These are phyloP conservation scores for Hafferia zeledoni DNA, from an alignment of 2,797 vertebrate species.

Conservation along the genomic window DNA sequence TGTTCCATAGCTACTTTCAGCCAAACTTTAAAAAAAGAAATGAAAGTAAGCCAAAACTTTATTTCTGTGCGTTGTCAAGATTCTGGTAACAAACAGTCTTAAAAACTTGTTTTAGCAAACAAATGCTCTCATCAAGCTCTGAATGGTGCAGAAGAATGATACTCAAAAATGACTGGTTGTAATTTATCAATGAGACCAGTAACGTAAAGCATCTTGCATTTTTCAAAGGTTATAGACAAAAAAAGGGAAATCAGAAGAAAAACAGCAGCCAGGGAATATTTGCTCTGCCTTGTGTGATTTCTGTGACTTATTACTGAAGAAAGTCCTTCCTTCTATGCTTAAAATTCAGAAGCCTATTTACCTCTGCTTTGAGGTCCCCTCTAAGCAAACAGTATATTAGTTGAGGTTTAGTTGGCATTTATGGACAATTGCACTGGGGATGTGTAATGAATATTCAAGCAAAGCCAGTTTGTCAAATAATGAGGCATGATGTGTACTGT, in stretches of 20 bases:
- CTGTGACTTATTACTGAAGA: neutral
- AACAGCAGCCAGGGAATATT: neutral
- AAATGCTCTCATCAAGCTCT: neutral
- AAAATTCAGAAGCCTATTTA: neutral
- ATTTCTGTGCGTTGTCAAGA: neutral
- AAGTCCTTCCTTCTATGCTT: neutral
- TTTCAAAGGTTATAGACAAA: neutral
- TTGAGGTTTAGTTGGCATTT: slow-evolving; percentile 32
- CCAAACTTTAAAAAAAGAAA: neutral
- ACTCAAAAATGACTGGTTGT: neutral
- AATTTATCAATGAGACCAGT: neutral
- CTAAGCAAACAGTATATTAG: neutral
- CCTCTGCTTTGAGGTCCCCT: neutral
- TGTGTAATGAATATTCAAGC: neutral
- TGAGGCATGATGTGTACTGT: neutral
- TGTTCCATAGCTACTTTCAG: neutral
- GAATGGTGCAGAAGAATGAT: neutral
- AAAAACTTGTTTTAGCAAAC: neutral
- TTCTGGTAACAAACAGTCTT: neutral
- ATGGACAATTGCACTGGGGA: neutral
- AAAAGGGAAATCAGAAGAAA: neutral
- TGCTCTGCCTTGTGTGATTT: neutral
- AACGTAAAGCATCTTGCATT: neutral
- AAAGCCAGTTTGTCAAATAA: neutral
- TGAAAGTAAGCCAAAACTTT: neutral